These are phyloP conservation scores for Tragelaphus strepsiceros DNA, from an alignment of 2,113 vertebrate genomes.

Conservation along the genomic window DNA sequence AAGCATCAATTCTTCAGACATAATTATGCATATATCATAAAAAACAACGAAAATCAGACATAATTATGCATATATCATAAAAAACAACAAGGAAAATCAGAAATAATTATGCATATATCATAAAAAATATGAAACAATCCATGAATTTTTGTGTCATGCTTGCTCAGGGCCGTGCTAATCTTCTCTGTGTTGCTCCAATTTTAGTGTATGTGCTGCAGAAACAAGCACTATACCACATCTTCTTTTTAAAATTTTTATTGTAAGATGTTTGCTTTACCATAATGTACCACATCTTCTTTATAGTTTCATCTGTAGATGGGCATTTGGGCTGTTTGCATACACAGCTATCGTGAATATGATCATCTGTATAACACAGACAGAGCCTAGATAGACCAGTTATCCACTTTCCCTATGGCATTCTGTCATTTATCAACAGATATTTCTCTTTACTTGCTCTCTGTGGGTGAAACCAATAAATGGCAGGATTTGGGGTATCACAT, in stretches of 20 bases:
- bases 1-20: too few relatives aligned
- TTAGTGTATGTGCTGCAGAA: too few relatives aligned
- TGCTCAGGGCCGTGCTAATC: too few relatives aligned
- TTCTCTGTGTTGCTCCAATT: too few relatives aligned
- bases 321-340: neutral
- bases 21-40: too few relatives aligned
- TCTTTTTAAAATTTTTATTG: neutral
- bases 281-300: neutral
- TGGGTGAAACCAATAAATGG: rapidly evolving
- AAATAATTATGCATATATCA: too few relatives aligned
- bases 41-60: too few relatives aligned
- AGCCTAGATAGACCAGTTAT: neutral
- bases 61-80: too few relatives aligned
- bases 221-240: too few relatives aligned
- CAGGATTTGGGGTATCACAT: rapidly evolving
- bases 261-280: neutral
- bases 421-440: rapidly evolving
- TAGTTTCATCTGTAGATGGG: neutral
- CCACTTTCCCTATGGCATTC: neutral
- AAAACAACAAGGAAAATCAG: too few relatives aligned
- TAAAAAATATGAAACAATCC: too few relatives aligned
- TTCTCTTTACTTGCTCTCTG: rapidly evolving
- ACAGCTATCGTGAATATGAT: rapidly evolving
- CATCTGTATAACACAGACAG: neutral
- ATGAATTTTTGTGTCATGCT: too few relatives aligned